phyloP scores from a whole-genome alignment of 2,113 vertebrate species.

The Serilophus lunatus region DNA sequence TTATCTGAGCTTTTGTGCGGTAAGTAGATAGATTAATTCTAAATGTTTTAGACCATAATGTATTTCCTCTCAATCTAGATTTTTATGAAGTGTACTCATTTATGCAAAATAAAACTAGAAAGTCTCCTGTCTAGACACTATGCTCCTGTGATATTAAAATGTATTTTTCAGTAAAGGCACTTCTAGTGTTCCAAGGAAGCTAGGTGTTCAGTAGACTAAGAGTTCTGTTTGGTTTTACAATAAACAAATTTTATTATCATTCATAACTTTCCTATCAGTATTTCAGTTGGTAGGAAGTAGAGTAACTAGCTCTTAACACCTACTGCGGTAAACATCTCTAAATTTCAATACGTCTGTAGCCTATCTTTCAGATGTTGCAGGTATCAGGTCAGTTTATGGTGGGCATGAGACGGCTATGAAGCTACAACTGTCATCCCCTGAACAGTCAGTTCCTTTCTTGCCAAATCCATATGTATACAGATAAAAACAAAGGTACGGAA shows the following conservation, averaged over 20 bases:
- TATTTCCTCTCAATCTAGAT: background rate
- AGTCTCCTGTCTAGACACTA: background rate
- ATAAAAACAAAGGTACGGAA: background rate
- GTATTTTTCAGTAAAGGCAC: background rate
- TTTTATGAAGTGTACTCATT: constrained; percentile 4
- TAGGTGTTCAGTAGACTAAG: background rate
- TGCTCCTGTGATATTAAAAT: background rate
- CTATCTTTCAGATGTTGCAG: background rate
- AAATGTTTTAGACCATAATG: background rate
- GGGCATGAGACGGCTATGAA: background rate
- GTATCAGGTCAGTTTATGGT: background rate
- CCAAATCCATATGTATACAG: background rate
- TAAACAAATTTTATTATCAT: background rate
- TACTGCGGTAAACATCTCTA: background rate
- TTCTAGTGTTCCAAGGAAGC: background rate
- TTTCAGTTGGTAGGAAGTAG: background rate
- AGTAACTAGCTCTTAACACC: background rate
- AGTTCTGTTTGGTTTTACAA: background rate
- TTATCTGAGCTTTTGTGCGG: background rate
- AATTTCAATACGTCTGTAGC: background rate
- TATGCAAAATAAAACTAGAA: constrained; percentile 28
- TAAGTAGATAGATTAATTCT: background rate
- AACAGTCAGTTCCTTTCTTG: background rate
- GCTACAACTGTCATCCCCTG: background rate
- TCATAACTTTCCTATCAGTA: background rate